Conservation (phyloP, 2,888 invertebrate genomes). For the Volucella bombylans region DNA sequence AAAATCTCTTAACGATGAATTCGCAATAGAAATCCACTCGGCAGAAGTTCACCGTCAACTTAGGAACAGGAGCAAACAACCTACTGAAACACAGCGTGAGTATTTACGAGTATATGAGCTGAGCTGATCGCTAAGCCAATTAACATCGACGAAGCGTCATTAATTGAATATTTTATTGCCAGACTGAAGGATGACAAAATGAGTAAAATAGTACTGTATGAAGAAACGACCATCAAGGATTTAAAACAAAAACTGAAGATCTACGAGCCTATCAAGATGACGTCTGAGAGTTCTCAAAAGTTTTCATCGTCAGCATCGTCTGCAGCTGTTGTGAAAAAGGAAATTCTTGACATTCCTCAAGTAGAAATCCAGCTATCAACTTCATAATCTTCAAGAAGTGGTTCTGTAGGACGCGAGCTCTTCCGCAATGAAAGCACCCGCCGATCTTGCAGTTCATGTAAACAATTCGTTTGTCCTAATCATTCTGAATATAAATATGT, state of each 20-base stretch:
- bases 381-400: too few species aligned
- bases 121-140: slow-evolving; percentile 49
- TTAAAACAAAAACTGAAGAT: slow-evolving; percentile 18
- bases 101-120: slow-evolving; percentile 29
- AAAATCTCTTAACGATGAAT: slow-evolving; percentile 32
- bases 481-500: too few species aligned
- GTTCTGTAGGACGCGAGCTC: too few species aligned
- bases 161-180: slow-evolving; percentile 55
- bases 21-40: slow-evolving; percentile 8
- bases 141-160: slow-evolving; percentile 16
- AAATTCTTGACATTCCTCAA: too few species aligned
- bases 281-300: too few species aligned
- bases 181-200: slow-evolving; percentile 48
- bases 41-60: slow-evolving; percentile 44
- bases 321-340: too few species aligned
- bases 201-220: slow-evolving; percentile 55
- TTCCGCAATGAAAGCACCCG: too few species aligned
- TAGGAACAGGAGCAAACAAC: slow-evolving; percentile 34
- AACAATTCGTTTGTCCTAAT: too few species aligned
- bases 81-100: slow-evolving; percentile 24
- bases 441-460: too few species aligned
- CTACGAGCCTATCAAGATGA: slow-evolving; percentile 39
- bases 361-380: too few species aligned
- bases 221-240: slow-evolving; percentile 17
- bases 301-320: too few species aligned